phyloP scores from a whole-genome alignment of 2,888 invertebrate species.

The Thera obeliscata region DNA sequence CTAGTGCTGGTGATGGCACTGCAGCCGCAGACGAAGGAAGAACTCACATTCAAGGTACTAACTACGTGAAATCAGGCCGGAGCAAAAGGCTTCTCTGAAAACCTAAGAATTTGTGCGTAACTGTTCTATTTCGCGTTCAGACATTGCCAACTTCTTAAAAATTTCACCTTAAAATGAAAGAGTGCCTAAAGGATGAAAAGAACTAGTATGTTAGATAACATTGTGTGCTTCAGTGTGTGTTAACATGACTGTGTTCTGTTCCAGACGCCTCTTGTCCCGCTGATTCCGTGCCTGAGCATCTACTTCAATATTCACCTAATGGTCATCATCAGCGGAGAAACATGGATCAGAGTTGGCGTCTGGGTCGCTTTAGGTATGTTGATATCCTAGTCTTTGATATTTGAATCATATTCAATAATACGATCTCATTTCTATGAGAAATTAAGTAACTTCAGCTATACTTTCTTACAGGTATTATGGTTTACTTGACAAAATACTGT shows the following conservation, averaged over 20 bases:
- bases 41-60: slow-evolving; percentile 63
- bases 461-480: slow-evolving; percentile 67
- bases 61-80: neutral
- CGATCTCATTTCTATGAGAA: neutral
- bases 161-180: too few species aligned
- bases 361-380: slow-evolving; percentile 91
- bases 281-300: slow-evolving; percentile 92
- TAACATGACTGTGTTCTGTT: slow-evolving; percentile 35
- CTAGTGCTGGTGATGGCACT: slow-evolving; percentile 62
- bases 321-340: slow-evolving; percentile 89
- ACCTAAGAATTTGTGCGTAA: too few species aligned
- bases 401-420: neutral
- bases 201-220: too few species aligned
- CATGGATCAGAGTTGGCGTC: slow-evolving; percentile 92
- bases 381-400: neutral
- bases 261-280: slow-evolving; percentile 93
- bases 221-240: too few species aligned
- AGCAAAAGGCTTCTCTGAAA: too few species aligned
- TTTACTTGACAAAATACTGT: slow-evolving; percentile 68
- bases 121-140: too few species aligned
- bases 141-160: too few species aligned
- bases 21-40: slow-evolving; percentile 64
- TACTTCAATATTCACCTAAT: slow-evolving; percentile 93
- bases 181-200: too few species aligned
- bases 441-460: neutral